Conservation (phyloP, 53 echinoderm and acorn worm genomes). For the Apostichopus leukothele region DNA sequence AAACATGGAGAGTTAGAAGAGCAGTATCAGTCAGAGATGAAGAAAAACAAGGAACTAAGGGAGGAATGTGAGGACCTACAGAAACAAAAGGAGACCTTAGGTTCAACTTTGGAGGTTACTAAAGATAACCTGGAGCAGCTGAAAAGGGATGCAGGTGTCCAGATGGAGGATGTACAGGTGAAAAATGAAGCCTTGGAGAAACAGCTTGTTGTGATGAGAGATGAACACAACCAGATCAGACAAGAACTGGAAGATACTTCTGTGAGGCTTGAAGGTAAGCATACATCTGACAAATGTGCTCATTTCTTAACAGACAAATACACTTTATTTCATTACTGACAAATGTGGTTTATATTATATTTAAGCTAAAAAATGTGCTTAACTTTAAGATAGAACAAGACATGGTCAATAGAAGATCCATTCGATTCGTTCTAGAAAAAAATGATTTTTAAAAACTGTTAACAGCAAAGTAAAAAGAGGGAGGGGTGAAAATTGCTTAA, state of each 20-base stretch:
- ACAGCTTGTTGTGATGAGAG: constrained; percentile 4
- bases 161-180: constrained; percentile 15
- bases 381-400: too few species aligned
- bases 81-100: constrained; percentile 51
- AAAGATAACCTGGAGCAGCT: constrained; percentile 57
- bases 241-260: constrained; percentile 19
- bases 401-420: too few species aligned
- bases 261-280: constrained; percentile 52
- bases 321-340: too few species aligned
- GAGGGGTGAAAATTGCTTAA: too few species aligned
- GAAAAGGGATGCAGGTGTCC: not conserved
- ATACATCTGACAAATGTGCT: not conserved
- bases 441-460: too few species aligned
- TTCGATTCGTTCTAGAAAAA: too few species aligned
- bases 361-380: too few species aligned
- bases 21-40: constrained; percentile 44
- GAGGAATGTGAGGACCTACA: constrained; percentile 52
- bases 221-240: constrained; percentile 7
- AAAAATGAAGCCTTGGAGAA: constrained; percentile 1
- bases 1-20: constrained; percentile 58
- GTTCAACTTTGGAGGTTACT: constrained; percentile 35
- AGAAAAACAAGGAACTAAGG: constrained; percentile 46
- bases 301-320: too few species aligned
- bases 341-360: too few species aligned
- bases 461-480: too few species aligned